Evolutionary conservation across 1,140 invertebrate genomes (phyloP).

Genomic region (Druon quercuslanigerum): DNA sequence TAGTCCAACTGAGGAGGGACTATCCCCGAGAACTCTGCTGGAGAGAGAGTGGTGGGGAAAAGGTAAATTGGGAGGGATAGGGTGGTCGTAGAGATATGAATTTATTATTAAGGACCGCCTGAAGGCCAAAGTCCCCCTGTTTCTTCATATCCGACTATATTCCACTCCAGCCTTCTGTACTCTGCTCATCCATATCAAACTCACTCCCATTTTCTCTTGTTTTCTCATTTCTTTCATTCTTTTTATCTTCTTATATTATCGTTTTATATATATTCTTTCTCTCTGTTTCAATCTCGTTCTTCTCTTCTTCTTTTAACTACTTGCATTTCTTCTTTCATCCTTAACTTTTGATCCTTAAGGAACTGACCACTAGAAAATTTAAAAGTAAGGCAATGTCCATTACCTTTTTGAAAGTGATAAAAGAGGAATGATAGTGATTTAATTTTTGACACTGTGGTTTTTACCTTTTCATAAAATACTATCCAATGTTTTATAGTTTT

Average conservation of each 20-base stretch:
- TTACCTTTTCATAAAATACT: too few relatives aligned
- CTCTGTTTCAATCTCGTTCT: not conserved
- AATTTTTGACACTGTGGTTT: too few relatives aligned
- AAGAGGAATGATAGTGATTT: too few relatives aligned
- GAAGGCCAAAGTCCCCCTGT: slow-evolving; percentile 64
- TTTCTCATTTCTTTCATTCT: not conserved
- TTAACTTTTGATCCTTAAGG: too few relatives aligned
- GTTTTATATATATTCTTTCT: not conserved
- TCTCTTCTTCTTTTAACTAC: not conserved
- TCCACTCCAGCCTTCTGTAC: slow-evolving; percentile 33
- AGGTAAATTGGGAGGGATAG: slow-evolving; percentile 33
- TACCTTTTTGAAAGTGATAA: too few relatives aligned
- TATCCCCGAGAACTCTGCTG: not conserved
- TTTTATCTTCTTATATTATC: not conserved
- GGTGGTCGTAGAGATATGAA: slow-evolving; percentile 70
- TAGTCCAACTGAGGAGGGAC: slow-evolving; percentile 55
- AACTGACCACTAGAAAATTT: too few relatives aligned
- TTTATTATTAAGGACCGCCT: slow-evolving; percentile 73
- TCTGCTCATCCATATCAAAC: not conserved
- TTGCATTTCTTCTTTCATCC: not conserved
- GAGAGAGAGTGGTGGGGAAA: slow-evolving; percentile 25
- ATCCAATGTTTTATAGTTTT: too few relatives aligned
- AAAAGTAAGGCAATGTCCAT: too few relatives aligned
- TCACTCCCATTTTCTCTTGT: not conserved
- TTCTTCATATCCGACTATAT: slow-evolving; percentile 60